Conservation (phyloP, 2,797 vertebrate species). For the Calcarius lapponicus region DNA sequence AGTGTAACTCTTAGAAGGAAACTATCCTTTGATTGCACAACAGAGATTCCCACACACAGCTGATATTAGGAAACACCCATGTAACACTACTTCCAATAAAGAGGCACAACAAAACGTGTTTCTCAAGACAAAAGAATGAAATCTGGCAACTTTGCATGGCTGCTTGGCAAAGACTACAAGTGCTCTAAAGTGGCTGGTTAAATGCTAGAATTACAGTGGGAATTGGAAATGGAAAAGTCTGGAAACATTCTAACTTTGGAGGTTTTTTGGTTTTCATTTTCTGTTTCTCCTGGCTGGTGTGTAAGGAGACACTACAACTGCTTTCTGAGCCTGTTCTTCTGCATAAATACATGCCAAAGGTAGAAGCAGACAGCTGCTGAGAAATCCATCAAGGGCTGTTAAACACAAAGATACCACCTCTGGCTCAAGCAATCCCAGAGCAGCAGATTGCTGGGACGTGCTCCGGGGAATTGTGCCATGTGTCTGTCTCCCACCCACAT, state of each 20-base stretch:
- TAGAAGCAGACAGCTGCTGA: constrained; percentile 40
- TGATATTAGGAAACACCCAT: constrained; percentile 40
- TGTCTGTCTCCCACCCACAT: background rate
- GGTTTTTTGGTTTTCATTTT: background rate
- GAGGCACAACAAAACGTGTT: background rate
- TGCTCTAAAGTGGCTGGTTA: background rate
- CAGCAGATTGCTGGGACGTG: background rate
- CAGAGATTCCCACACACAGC: background rate
- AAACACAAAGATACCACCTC: constrained; percentile 16
- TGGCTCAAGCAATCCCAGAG: background rate
- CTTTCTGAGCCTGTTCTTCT: constrained; percentile 6
- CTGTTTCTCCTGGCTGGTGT: background rate
- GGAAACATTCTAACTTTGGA: constrained; percentile 12
- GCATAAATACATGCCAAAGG: constrained; percentile 45
- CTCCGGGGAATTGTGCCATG: background rate
- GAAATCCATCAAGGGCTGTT: constrained; percentile 43
- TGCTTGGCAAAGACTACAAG: constrained; percentile 19
- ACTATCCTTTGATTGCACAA: constrained; percentile 37
- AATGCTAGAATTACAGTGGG: background rate
- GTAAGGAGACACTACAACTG: background rate
- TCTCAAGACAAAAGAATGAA: constrained; percentile 31
- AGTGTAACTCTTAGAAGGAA: constrained; percentile 8
- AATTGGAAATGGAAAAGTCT: constrained; percentile 43
- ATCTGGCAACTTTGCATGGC: background rate
- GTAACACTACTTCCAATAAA: constrained; percentile 43